Percentiles rank a stretch among this genome's conserved stretches.
phyloP scores from a whole-genome alignment of 2,888 invertebrate genomes.

The Phengaris arion region DNA sequence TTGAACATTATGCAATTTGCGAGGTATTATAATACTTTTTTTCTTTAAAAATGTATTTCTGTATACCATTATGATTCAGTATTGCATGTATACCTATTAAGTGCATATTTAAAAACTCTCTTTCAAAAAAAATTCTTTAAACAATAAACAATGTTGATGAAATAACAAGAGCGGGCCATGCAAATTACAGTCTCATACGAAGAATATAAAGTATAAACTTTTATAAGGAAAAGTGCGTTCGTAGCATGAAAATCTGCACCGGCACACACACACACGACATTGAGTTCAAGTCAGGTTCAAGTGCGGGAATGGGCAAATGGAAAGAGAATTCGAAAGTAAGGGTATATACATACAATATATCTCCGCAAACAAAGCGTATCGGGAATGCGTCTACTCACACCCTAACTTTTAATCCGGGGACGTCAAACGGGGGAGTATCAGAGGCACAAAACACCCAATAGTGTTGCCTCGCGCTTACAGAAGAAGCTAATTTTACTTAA shows the following conservation, averaged over 20 bases:
- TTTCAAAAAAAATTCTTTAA: too few relatives aligned
- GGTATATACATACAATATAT: conserved; percentile 38
- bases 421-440: conserved; percentile 67
- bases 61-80: too few relatives aligned
- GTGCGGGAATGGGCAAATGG: conserved; percentile 41
- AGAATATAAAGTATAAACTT: neutral
- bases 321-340: conserved; percentile 43
- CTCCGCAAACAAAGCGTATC: conserved; percentile 52
- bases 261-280: conserved; percentile 30
- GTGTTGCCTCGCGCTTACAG: conserved; percentile 73
- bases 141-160: too few relatives aligned
- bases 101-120: too few relatives aligned
- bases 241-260: conserved; percentile 17
- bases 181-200: neutral
- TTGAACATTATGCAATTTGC: too few relatives aligned
- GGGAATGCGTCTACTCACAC: conserved; percentile 50
- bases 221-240: conserved; percentile 28
- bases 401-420: conserved; percentile 63
- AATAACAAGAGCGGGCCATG: neutral
- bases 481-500: conserved; percentile 79
- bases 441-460: conserved; percentile 74
- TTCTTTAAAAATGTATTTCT: too few relatives aligned
- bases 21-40: too few relatives aligned
- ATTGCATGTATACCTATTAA: too few relatives aligned
- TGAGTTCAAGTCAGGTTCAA: conserved; percentile 40